Evolutionary conservation across 2,113 vertebrate genomes (phyloP), one percentile per base, ranked within the genome.

Genomic region (Arvicanthis niloticus): DNA sequence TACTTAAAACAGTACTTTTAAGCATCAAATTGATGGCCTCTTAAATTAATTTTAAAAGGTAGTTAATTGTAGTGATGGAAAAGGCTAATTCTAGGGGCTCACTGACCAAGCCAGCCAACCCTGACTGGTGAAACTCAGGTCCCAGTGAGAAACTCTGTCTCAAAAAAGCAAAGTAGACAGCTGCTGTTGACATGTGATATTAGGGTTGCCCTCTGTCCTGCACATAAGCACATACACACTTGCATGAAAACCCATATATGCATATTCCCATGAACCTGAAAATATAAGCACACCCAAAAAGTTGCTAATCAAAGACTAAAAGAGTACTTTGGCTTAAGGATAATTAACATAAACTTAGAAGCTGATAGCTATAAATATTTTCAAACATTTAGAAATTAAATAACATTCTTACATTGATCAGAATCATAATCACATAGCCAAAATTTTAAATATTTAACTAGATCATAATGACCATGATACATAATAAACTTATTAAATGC

Each of bases 1-100:
- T 53, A 95, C 37, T 42, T 34, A 86, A 97, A 91, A 40, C 89
- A 85, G 37, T 67, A 72, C 91, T 88, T 88, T 93, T 15, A 91
- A 76, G 37, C 62, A 62, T 19, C 7, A 91, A 94, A 68, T 8
- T 56, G 13, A 88, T 58, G 15, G 15, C 6, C 2, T 21, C 81
- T 75, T 89, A 53, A 86, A 6, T 16, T 91, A 48, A 87, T 77
- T 89, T 89, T 40, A 45, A 96, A 94, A 51, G 62, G 67, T 81
- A 75, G 13, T n/a, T 87, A 72, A 87, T 72, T 19, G 21, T 8
- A 67, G 24, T 45, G 8, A 29, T 34, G 17, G 40, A 45, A 22
- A 85, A 42, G 10, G 4, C 31, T 45, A 17, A 85, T 45, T 26
- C 26, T 40, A 11, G 26, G 22, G 7, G 24, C 15, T 65, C 26